phyloP scores from a whole-genome alignment of 2,113 vertebrate genomes.

The Pithys albifrons region DNA sequence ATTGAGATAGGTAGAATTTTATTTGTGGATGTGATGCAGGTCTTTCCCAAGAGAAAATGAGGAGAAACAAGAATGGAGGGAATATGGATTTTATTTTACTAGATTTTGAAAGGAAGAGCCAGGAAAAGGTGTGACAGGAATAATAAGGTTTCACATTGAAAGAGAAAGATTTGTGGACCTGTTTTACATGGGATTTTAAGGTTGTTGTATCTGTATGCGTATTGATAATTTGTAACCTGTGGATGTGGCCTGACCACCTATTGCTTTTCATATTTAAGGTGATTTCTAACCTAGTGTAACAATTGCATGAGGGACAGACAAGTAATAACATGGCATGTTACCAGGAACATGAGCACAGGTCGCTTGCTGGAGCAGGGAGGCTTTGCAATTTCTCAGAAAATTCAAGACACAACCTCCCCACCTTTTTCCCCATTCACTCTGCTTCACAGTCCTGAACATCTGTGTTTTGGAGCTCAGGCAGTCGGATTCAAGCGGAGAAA shows the following conservation, averaged over 20 bases:
- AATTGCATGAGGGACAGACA: background rate
- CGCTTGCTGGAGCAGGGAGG: background rate
- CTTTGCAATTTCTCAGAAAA: background rate
- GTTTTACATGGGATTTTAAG: background rate
- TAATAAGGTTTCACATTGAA: background rate
- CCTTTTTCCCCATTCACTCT: background rate
- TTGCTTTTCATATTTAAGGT: background rate
- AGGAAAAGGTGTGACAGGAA: background rate
- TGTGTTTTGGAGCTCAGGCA: background rate
- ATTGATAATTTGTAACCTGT: background rate
- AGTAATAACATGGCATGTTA: background rate
- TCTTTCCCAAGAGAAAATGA: background rate
- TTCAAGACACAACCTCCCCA: background rate
- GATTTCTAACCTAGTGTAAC: background rate
- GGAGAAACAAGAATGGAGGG: background rate
- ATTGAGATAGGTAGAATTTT: background rate
- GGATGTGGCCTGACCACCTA: background rate
- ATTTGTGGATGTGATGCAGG: background rate
- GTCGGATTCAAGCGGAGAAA: background rate
- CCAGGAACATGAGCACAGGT: background rate
- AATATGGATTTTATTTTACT: background rate
- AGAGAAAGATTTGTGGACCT: background rate
- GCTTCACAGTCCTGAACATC: background rate
- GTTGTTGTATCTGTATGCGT: background rate
- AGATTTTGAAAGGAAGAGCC: background rate